Conservation (phyloP, 2,888 invertebrate species). For the Tetranychus piercei region DNA sequence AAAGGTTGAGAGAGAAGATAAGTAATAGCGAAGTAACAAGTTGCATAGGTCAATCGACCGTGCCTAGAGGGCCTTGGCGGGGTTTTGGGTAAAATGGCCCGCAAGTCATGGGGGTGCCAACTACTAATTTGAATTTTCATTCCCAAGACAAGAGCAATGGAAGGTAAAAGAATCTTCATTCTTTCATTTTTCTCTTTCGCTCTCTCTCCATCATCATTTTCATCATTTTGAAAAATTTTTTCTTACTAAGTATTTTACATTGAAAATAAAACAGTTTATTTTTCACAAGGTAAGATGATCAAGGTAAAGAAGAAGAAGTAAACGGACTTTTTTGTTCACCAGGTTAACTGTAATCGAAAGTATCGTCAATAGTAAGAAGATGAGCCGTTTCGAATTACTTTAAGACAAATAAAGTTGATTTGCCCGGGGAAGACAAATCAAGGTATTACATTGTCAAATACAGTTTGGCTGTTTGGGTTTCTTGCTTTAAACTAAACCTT, state of each 20-base stretch:
- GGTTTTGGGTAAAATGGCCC: not conserved
- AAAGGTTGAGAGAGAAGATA: constrained; percentile 4
- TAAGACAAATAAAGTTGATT: not conserved
- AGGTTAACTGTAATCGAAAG: not conserved
- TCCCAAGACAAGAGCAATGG: not conserved
- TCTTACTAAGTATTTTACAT: not conserved
- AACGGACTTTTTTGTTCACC: not conserved
- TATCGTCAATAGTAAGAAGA: not conserved
- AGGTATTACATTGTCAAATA: not conserved
- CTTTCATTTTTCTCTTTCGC: too few species aligned
- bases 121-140: not conserved
- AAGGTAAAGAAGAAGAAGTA: not conserved
- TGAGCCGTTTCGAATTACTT: constrained; percentile 1
- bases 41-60: not conserved
- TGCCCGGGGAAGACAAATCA: not conserved
- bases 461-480: too few species aligned
- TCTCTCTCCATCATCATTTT: not conserved
- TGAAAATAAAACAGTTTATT: not conserved
- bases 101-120: not conserved
- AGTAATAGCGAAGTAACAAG: constrained; percentile 3
- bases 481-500: too few species aligned
- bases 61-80: not conserved
- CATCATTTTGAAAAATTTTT: not conserved
- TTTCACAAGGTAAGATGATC: not conserved
- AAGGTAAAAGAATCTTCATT: not conserved